phyloP scores from a whole-genome alignment of 2,113 vertebrate genomes.

The Sander lucioperca region DNA sequence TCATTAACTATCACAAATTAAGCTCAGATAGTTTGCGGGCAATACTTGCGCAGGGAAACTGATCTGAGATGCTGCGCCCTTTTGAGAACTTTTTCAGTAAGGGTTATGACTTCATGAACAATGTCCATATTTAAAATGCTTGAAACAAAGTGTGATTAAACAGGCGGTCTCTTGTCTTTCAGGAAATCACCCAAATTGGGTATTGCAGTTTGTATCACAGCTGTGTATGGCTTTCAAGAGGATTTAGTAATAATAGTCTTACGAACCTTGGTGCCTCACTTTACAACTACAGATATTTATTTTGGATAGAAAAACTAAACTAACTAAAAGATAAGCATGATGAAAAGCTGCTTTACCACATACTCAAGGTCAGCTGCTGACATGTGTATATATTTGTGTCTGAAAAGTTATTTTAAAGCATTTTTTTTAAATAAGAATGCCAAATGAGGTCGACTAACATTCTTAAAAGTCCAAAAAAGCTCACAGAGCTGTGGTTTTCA shows the following conservation, averaged over 20 bases:
- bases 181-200: neutral
- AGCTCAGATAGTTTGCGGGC: neutral
- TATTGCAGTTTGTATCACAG: neutral
- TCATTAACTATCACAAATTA: neutral
- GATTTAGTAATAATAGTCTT: neutral
- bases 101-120: neutral
- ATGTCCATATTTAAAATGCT: neutral
- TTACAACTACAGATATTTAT: neutral
- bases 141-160: neutral
- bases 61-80: neutral
- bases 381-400: neutral
- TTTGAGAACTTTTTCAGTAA: neutral
- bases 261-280: neutral
- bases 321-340: neutral
- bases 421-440: neutral
- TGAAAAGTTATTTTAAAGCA: neutral
- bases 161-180: neutral
- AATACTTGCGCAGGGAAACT: too few species aligned
- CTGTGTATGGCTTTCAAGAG: neutral
- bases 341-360: neutral
- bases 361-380: slow-evolving; percentile 7
- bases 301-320: neutral
- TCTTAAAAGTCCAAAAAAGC: slow-evolving; percentile 13
- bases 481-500: slow-evolving; percentile 54
- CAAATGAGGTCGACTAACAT: neutral